Evolutionary conservation across 35 echinoderm and acorn worm species (phyloP), one percentile per base, ranked within the genome.

Genomic region (Anneissia japonica): DNA sequence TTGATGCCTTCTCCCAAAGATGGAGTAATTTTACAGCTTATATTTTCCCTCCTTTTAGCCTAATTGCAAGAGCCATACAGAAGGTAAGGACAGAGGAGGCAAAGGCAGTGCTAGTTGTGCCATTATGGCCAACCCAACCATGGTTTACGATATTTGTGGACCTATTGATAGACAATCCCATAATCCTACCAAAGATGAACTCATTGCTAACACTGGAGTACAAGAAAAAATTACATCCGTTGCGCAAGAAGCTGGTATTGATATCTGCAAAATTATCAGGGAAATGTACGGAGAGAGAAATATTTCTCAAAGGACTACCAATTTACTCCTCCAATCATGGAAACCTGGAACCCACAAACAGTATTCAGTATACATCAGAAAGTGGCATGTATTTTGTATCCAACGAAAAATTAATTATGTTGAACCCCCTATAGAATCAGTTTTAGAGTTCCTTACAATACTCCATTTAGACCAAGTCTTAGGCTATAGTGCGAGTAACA

Each of bases 211-310:
- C 14, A 83, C 40, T 39, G n/a, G n/a, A n/a, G n/a, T n/a, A n/a
- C n/a, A n/a, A n/a, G n/a, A n/a, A n/a, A n/a, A n/a, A n/a, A n/a
- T n/a, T n/a, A n/a, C n/a, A n/a, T n/a, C n/a, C n/a, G n/a, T n/a
- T n/a, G 26, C 11, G 0, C 6, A 12, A 74, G 1, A 85, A 85
- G 75, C 39, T 85, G 0, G 23, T 5, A 14, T 51, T 78, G 46
- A 28, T 87, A n/a, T 77, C 85, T 87, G 77, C 74, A 36, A 87
- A 75, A 51, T 79, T 87, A 56, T 87, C 85, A 87, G 85, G 39
- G 64, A 72, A 79, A n/a, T 39, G 9, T 79, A 33, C 34, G 26
- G 40, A 79, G 79, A 34, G 26, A 37, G 4, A 46, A 75, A 39
- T 13, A 6, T 87, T 32, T 38, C 75, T 34, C 35, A 87, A 14